Percentiles rank a stretch among this genome's conserved stretches.
Conservation (phyloP, 2,888 invertebrate species). For the Liopterus haemorrhoidalis region DNA sequence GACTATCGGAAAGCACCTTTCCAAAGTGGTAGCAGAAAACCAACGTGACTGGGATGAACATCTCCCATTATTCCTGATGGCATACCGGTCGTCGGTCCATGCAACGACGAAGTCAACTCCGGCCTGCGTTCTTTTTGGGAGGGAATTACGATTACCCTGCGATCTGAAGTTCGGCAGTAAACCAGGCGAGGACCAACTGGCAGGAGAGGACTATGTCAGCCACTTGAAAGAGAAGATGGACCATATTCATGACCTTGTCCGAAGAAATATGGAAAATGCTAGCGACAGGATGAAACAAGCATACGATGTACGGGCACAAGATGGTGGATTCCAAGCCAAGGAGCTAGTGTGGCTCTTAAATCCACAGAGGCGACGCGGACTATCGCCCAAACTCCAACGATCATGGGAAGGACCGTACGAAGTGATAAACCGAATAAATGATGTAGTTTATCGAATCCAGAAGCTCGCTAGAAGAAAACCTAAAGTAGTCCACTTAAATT, state of each 20-base stretch:
- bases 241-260: slow-evolving; percentile 6
- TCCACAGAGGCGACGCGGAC: slow-evolving; percentile 17
- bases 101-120: neutral
- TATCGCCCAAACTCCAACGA: slow-evolving; percentile 24
- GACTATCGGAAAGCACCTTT: slow-evolving; percentile 2
- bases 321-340: slow-evolving; percentile 7
- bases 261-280: neutral
- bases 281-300: slow-evolving; percentile 9
- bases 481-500: slow-evolving; percentile 25
- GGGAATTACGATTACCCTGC: slow-evolving; percentile 2
- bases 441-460: slow-evolving; percentile 24
- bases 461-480: slow-evolving; percentile 14
- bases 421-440: slow-evolving; percentile 25
- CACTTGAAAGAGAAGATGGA: slow-evolving; percentile 3
- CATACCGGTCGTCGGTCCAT: slow-evolving; percentile 7
- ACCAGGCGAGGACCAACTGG: slow-evolving; percentile 9
- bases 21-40: slow-evolving; percentile 5
- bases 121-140: slow-evolving; percentile 2
- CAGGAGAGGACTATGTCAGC: slow-evolving; percentile 5
- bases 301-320: slow-evolving; percentile 5
- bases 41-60: slow-evolving; percentile 11
- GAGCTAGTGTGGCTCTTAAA: slow-evolving; percentile 25
- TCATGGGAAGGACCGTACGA: slow-evolving; percentile 21
- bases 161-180: slow-evolving; percentile 9
- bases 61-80: slow-evolving; percentile 5